Conservation (phyloP, 2,797 vertebrate species). For the Platalea minor region DNA sequence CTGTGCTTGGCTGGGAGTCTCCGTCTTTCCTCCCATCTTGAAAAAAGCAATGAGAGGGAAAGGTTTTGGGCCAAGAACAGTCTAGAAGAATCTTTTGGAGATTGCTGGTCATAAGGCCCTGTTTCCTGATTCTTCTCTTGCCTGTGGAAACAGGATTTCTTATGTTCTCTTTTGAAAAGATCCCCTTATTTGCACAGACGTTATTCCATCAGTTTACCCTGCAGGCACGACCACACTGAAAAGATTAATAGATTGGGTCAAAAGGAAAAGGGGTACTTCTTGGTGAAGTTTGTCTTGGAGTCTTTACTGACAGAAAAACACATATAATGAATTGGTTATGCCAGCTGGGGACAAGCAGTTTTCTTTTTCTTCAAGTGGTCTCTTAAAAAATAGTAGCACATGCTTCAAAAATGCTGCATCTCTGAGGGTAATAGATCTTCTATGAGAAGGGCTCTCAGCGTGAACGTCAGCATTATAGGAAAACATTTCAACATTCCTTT, state of each 20-base stretch:
- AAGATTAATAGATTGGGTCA: background rate
- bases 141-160: background rate
- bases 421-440: background rate
- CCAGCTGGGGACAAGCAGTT: background rate
- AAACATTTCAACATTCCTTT: background rate
- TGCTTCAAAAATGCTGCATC: background rate
- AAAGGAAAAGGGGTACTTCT: background rate
- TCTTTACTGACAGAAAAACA: background rate
- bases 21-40: background rate
- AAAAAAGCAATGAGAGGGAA: background rate
- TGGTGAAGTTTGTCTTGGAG: background rate
- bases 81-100: background rate
- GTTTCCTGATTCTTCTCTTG: background rate
- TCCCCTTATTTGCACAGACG: background rate
- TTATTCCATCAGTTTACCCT: background rate
- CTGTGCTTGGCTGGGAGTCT: background rate
- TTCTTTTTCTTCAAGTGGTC: background rate
- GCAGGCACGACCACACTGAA: background rate
- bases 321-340: background rate
- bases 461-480: background rate
- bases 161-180: background rate
- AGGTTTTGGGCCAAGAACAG: background rate
- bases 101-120: accelerated
- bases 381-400: background rate
- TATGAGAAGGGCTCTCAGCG: background rate